Percentiles rank a stretch among this genome's conserved stretches.
phyloP scores from a whole-genome alignment of 2,797 vertebrate species.

The Platyrinchus mystaceus region DNA sequence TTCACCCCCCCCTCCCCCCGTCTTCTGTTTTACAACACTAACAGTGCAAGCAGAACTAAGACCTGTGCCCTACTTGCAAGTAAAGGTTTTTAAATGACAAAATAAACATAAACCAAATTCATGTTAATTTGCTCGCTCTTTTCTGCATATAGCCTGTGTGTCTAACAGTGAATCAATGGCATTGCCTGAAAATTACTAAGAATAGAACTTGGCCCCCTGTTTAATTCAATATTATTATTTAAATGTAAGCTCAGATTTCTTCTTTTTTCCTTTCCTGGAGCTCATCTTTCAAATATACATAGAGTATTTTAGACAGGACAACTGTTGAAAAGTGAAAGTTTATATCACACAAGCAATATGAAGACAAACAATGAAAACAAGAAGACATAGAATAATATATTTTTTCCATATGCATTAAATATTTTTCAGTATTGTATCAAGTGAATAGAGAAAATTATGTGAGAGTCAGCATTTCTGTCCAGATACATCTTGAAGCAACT shows the following conservation, averaged over 20 bases:
- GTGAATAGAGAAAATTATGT: neutral
- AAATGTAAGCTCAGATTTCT: neutral
- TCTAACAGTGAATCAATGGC: neutral
- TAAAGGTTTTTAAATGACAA: neutral
- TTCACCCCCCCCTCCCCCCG: neutral
- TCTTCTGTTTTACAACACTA: conserved; percentile 41
- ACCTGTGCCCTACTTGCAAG: neutral
- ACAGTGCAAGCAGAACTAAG: neutral
- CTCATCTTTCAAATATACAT: neutral
- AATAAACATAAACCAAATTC: neutral
- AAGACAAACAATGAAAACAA: neutral
- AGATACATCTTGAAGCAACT: neutral
- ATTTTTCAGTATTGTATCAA: neutral
- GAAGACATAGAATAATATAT: neutral
- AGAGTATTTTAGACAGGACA: neutral
- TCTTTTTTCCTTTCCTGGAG: neutral
- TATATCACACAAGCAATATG: neutral
- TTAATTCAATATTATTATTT: neutral
- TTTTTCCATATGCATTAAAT: neutral
- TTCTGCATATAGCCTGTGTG: neutral
- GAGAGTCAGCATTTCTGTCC: neutral
- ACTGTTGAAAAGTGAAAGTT: neutral
- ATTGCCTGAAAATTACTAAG: neutral
- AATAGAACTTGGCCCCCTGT: neutral
- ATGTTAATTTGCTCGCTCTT: neutral